phyloP scores from a whole-genome alignment of 23 tunicate genomes.

The Diplosoma virens region DNA sequence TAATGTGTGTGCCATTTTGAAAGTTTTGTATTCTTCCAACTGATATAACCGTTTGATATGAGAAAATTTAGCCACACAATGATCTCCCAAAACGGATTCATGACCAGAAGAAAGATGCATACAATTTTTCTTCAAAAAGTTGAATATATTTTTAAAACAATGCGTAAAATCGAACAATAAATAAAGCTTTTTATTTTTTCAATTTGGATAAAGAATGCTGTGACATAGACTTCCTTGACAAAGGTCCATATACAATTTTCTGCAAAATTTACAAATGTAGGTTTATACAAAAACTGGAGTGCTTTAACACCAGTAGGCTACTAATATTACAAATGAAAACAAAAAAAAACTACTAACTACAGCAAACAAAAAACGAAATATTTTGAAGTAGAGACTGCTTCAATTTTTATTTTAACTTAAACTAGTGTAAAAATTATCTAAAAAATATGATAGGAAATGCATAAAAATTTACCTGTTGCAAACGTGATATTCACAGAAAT shows the following conservation, averaged over 20 bases:
- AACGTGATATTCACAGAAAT: slow-evolving; percentile 1
- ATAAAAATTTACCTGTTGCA: slow-evolving; percentile 13
- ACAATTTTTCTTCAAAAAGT: background rate
- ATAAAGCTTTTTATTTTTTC: background rate
- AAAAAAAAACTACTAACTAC: too few species aligned
- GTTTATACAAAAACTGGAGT: too few species aligned
- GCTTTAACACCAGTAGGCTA: too few species aligned
- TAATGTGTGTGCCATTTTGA: slow-evolving; percentile 18
- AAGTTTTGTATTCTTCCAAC: background rate
- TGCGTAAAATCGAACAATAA: slow-evolving; percentile 21
- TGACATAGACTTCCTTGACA: too few species aligned
- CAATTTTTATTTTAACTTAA: too few species aligned
- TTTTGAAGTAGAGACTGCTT: too few species aligned
- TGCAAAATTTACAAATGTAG: too few species aligned
- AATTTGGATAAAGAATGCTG: slow-evolving; percentile 6
- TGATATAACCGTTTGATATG: slow-evolving; percentile 4
- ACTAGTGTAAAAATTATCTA: too few species aligned
- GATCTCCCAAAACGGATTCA: background rate
- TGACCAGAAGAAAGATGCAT: background rate
- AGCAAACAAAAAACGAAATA: too few species aligned
- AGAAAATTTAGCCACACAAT: background rate
- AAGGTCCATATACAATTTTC: too few species aligned
- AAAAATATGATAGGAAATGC: too few species aligned
- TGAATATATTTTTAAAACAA: slow-evolving; percentile 8
- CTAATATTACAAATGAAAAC: too few species aligned